A percentile compares a stretch with the other conserved stretches of the same genome.
Conservation (phyloP, 2,888 invertebrate species). For the Drosophila merina region DNA sequence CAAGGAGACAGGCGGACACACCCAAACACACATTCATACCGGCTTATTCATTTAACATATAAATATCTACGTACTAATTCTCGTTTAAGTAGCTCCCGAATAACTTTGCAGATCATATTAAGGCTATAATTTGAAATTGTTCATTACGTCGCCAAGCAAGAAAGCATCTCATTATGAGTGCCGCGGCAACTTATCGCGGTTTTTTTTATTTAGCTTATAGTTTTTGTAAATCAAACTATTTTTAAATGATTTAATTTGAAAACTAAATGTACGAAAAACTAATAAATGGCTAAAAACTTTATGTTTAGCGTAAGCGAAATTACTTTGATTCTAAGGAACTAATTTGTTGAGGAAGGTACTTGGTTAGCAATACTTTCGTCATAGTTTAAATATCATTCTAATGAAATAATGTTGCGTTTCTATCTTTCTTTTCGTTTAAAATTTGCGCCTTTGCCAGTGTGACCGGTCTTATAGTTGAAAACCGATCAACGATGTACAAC, state of each 20-base stretch:
- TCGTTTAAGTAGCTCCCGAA: slow-evolving; percentile 43
- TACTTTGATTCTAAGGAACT: not conserved
- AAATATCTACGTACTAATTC: slow-evolving; percentile 53
- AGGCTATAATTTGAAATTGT: slow-evolving; percentile 60
- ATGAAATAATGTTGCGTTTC: not conserved
- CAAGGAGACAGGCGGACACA: slow-evolving; percentile 1
- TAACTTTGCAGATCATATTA: slow-evolving; percentile 42
- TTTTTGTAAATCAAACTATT: slow-evolving; percentile 53
- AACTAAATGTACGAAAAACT: slow-evolving; percentile 50
- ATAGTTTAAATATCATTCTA: not conserved
- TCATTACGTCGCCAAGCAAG: slow-evolving; percentile 46
- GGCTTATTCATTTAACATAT: slow-evolving; percentile 62
- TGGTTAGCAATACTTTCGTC: not conserved
- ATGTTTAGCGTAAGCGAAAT: slow-evolving; percentile 29
- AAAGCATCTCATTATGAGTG: slow-evolving; percentile 53
- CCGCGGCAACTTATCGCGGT: slow-evolving; percentile 22
- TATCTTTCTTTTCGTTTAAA: not conserved
- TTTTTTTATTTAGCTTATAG: slow-evolving; percentile 70
- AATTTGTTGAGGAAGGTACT: not conserved
- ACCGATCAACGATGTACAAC: not conserved
- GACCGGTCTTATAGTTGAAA: not conserved
- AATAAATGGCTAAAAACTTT: slow-evolving; percentile 52
- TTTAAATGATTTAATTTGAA: slow-evolving; percentile 49
- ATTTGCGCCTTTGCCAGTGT: not conserved
- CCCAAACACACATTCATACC: slow-evolving; percentile 26